These are phyloP conservation scores for Eupeodes latifasciatus DNA, from an alignment of 2,888 invertebrate species.

Conservation along the genomic window DNA sequence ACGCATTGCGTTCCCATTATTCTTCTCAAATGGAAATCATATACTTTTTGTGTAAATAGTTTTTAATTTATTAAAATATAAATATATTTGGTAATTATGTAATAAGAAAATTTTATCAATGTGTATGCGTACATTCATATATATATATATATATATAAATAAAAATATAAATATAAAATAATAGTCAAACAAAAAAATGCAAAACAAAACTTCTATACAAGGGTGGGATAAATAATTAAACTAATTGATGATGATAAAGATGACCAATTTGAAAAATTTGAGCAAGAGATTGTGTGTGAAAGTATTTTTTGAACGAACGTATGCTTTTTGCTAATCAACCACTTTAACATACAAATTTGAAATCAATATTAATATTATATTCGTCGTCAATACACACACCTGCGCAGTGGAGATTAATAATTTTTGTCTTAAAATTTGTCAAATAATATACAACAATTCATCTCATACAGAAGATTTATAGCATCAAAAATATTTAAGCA, in stretches of 20 bases:
- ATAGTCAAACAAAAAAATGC: slow-evolving; percentile 34
- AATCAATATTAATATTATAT: slow-evolving; percentile 5
- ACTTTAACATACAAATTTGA: slow-evolving; percentile 21
- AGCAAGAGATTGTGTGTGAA: slow-evolving; percentile 24
- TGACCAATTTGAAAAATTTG: slow-evolving; percentile 5
- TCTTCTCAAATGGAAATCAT: slow-evolving; percentile 62
- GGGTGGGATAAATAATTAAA: slow-evolving; percentile 41
- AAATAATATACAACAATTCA: slow-evolving; percentile 36
- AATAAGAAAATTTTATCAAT: slow-evolving; percentile 71
- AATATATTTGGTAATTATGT: slow-evolving; percentile 75
- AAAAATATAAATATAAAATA: slow-evolving; percentile 10
- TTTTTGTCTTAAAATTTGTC: slow-evolving; percentile 33
- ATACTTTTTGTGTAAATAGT: slow-evolving; percentile 76
- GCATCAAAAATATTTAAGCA: slow-evolving; percentile 25
- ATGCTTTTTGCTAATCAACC: slow-evolving; percentile 16
- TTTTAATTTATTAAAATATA: slow-evolving; percentile 77
- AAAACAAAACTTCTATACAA: slow-evolving; percentile 52
- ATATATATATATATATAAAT: slow-evolving; percentile 29
- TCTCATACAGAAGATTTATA: slow-evolving; percentile 35
- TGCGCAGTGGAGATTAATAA: slow-evolving; percentile 16
- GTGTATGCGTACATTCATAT: slow-evolving; percentile 60
- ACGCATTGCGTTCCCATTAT: slow-evolving; percentile 68
- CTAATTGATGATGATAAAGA: not conserved
- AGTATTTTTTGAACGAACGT: not conserved
- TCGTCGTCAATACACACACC: slow-evolving; percentile 31